Conservation (phyloP, 2,888 invertebrate genomes). For the Agriopis aurantiaria region DNA sequence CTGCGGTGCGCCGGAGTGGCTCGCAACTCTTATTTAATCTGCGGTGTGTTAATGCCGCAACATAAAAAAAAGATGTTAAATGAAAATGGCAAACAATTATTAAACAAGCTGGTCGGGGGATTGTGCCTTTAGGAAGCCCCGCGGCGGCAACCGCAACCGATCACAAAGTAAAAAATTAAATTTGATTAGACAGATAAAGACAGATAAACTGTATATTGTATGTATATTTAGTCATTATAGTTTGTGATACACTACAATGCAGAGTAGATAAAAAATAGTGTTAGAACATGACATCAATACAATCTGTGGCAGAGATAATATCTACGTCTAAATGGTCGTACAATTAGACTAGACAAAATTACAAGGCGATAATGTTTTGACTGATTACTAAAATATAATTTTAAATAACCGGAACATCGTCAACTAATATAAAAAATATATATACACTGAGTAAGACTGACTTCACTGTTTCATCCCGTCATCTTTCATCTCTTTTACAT, state of each 20-base stretch:
- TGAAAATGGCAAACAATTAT: constrained; percentile 76
- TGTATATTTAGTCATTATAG: constrained; percentile 3
- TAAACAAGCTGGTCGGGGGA: constrained; percentile 54
- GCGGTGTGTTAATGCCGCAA: constrained; percentile 61
- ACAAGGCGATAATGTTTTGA: too few species aligned
- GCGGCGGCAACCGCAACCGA: constrained; percentile 47
- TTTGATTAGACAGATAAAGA: constrained; percentile 9
- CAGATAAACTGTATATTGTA: constrained; percentile 5
- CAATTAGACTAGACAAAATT: too few species aligned
- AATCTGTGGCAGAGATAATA: too few species aligned
- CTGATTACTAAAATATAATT: too few species aligned
- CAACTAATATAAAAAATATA: too few species aligned
- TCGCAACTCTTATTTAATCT: neutral
- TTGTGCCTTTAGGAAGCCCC: constrained; percentile 51
- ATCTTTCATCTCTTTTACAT: too few species aligned
- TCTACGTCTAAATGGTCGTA: too few species aligned
- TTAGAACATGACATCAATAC: neutral
- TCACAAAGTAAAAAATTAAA: constrained; percentile 18
- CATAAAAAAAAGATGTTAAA: constrained; percentile 65
- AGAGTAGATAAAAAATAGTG: neutral
- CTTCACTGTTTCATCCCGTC: too few species aligned
- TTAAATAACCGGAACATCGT: too few species aligned
- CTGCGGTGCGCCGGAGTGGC: constrained; percentile 64
- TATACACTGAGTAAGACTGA: too few species aligned
- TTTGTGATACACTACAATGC: neutral